Evolutionary conservation across 2,797 vertebrate species (phyloP).

Genomic region (Liparis tanakae): DNA sequence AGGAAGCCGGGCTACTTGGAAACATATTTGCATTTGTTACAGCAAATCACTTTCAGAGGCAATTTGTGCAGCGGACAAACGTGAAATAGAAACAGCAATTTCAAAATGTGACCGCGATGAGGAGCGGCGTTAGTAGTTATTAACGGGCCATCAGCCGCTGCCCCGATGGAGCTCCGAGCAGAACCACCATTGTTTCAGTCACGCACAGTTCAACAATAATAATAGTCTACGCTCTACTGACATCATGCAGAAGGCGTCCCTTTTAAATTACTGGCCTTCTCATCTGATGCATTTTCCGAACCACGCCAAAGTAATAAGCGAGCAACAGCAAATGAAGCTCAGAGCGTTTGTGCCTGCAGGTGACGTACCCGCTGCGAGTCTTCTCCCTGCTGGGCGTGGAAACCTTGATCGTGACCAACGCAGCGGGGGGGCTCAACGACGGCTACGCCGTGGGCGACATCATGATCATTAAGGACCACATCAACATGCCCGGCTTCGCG

Average conservation of each 20-base stretch:
- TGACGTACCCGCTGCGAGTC: slow-evolving; percentile 87
- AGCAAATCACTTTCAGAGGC: slow-evolving; percentile 21
- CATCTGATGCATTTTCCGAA: background rate
- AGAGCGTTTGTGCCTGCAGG: slow-evolving; percentile 68
- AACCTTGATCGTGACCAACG: slow-evolving; percentile 88
- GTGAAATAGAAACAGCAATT: slow-evolving; percentile 34
- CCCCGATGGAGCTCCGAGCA: slow-evolving; percentile 27
- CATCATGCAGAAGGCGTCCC: background rate
- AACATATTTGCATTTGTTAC: slow-evolving; percentile 23
- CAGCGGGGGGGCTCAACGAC: slow-evolving; percentile 85
- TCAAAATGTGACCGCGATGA: slow-evolving; percentile 42
- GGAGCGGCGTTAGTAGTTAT: slow-evolving; percentile 20
- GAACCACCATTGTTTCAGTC: slow-evolving; percentile 10
- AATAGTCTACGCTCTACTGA: background rate
- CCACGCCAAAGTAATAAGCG: slow-evolving; percentile 1
- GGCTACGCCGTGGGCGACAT: slow-evolving; percentile 85
- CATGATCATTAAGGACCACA: slow-evolving; percentile 90
- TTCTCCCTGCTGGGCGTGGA: slow-evolving; percentile 86
- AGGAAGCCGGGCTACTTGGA: slow-evolving; percentile 16
- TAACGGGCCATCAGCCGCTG: slow-evolving; percentile 33
- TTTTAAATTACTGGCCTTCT: slow-evolving; percentile 12
- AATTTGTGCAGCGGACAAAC: slow-evolving; percentile 42
- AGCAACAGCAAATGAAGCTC: slow-evolving; percentile 11
- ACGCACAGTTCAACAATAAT: slow-evolving; percentile 12
- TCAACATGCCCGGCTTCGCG: slow-evolving; percentile 86